A percentile compares a stretch with the other conserved stretches of the same genome.
Evolutionary conservation across 2,113 vertebrate genomes (phyloP).

Genomic region (Diadophis punctatus): DNA sequence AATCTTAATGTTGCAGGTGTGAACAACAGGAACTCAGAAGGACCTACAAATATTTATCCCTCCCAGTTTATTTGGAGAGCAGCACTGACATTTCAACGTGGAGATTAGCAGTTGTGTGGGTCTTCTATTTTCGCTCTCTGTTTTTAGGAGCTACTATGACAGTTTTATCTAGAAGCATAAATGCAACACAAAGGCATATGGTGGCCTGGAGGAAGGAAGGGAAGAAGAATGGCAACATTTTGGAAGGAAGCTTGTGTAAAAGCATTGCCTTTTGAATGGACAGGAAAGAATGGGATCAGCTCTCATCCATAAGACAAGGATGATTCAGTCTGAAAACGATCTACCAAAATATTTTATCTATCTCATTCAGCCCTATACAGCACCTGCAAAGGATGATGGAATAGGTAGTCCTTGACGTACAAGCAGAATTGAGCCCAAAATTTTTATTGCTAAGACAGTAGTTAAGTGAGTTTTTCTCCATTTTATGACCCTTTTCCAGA

Average conservation of each 20-base stretch:
- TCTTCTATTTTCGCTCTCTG: background rate
- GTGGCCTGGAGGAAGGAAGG: background rate
- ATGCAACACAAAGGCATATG: background rate
- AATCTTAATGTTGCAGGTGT: background rate
- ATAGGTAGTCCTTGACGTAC: background rate
- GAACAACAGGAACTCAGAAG: background rate
- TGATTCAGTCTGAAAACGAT: background rate
- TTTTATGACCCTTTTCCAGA: background rate
- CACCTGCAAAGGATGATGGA: background rate
- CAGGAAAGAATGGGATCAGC: background rate
- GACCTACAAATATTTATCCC: background rate
- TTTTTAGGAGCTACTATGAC: background rate
- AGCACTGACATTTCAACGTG: background rate
- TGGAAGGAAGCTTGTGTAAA: background rate
- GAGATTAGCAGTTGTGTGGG: background rate
- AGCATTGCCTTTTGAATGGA: background rate
- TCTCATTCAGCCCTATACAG: background rate
- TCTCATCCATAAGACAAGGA: background rate
- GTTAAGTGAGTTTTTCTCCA: background rate
- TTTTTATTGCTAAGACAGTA: background rate
- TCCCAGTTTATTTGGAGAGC: background rate
- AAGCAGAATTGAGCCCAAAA: background rate
- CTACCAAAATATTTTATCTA: background rate
- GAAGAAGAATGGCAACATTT: no score
- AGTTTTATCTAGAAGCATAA: conserved; percentile 1